Base-by-base conservation (phyloP, 2,113 vertebrate genomes). In the Tympanuchus pallidicinctus region DNA sequence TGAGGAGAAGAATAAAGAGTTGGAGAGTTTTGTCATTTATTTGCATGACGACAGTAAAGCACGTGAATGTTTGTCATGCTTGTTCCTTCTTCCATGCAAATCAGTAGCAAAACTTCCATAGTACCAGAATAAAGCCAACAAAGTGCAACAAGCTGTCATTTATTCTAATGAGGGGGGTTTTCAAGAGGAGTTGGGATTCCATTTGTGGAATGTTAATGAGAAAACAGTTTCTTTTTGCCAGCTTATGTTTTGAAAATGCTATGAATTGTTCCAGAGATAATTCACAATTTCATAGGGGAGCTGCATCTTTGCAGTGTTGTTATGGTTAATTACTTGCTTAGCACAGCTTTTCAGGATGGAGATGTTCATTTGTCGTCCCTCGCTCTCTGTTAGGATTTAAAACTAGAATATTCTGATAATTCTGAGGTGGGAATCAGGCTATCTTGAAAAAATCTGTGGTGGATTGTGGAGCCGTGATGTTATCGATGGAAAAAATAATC, bases 131-230 rank as follows among this genome's bases (percentile, higher is more conserved):
- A 89, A 93, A 54, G 74, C 64, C 69, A 87, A 56, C 87, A 91
- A 89, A 43, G 91, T 96, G 90, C 88, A 96, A 95, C 91, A 96
- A 96, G 87, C 92, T 97, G 95, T 97, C 84, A 93, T 84, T 97
- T 96, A 96, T 95, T 97, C 70, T 95, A 82, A 89, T 13, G 70
- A 95, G 86, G 71, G 38, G 93, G 77, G 85, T 92, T 87, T 89
- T 89, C 84, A 94, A 87, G 86, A 70, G 87, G 91, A 86, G 43
- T 95, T 74, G 30, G 60, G 88, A 86, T 94, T 96, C 88, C 19
- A 91, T 88, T 85, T 93, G 77, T 72, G 82, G 84, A 94, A 89
- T 94, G 91, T 59, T 85, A 93, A 83, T 94, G 87, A 93, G 47
- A 87, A 91, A 92, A 67, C 67, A 32, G 42, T 86, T 96, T 86